Conservation (phyloP, 1,140 invertebrate genomes). For the Leptinotarsa undecemlineata region DNA sequence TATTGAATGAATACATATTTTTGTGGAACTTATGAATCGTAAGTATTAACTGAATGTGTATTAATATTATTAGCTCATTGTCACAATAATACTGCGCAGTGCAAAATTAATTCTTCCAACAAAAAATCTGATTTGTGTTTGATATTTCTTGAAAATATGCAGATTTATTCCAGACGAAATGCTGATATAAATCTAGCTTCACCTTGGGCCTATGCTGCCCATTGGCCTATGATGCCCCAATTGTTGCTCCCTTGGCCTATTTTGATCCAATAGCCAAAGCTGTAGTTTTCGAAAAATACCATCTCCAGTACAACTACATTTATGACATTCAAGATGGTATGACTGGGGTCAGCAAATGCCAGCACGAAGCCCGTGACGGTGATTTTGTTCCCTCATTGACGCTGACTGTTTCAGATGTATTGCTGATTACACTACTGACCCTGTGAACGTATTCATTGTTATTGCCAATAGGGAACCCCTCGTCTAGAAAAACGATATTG, state of each 20-base stretch:
- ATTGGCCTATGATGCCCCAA: background rate
- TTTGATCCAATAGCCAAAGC: constrained; percentile 10
- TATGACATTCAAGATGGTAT: constrained; percentile 63
- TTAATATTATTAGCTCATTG: too few relatives aligned
- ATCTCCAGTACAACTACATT: constrained; percentile 62
- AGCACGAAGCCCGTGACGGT: constrained; percentile 62
- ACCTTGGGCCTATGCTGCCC: too few relatives aligned
- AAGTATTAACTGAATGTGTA: too few relatives aligned
- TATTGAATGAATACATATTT: too few relatives aligned
- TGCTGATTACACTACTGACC: constrained; percentile 69
- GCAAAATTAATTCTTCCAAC: too few relatives aligned
- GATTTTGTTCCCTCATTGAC: constrained; percentile 68
- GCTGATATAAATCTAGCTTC: too few relatives aligned
- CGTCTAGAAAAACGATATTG: too few relatives aligned
- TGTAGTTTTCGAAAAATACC: constrained; percentile 57
- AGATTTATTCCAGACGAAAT: background rate
- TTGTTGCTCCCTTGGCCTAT: too few relatives aligned
- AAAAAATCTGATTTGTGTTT: too few relatives aligned
- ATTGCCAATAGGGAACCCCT: constrained; percentile 53
- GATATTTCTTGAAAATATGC: too few relatives aligned
- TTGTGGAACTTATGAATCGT: too few relatives aligned
- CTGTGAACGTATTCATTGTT: constrained; percentile 60
- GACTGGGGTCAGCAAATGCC: constrained; percentile 64
- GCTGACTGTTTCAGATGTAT: constrained; percentile 62
- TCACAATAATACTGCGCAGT: too few relatives aligned